Evolutionary conservation across 2,888 invertebrate species (phyloP).

Genomic region (Napeogenes sylphis): DNA sequence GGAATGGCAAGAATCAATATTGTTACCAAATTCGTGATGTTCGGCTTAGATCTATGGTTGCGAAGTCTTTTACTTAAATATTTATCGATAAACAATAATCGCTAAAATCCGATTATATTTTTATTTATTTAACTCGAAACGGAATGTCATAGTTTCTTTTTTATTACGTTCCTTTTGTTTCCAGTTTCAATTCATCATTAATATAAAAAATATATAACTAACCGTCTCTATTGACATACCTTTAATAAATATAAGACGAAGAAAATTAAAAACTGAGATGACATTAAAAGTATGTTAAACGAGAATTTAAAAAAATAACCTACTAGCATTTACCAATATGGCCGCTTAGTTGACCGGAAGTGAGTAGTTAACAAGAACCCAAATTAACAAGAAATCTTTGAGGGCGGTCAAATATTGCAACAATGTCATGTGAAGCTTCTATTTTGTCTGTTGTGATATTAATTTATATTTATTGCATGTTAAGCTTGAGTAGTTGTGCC

Average conservation of each 20-base stretch:
- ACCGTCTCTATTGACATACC: conserved; percentile 58
- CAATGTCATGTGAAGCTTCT: conserved; percentile 25
- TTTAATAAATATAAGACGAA: conserved; percentile 43
- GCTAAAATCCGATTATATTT: conserved; percentile 22
- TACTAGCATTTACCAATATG: conserved; percentile 76
- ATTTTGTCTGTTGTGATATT: conserved; percentile 18
- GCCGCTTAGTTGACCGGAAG: conserved; percentile 63
- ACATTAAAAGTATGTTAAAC: conserved; percentile 62
- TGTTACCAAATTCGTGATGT: conserved; percentile 3
- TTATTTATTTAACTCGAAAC: conserved; percentile 19
- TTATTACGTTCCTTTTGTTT: conserved; percentile 20
- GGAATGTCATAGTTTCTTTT: conserved; percentile 29
- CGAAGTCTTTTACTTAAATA: conserved; percentile 11
- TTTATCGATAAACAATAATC: conserved; percentile 16
- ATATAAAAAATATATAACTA: conserved; percentile 41
- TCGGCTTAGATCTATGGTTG: conserved; percentile 8
- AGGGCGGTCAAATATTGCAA: conserved; percentile 37
- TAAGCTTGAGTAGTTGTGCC: conserved; percentile 3
- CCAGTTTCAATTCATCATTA: conserved; percentile 39
- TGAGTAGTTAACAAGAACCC: conserved; percentile 45
- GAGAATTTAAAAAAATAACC: conserved; percentile 55
- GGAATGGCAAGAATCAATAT: conserved; percentile 43
- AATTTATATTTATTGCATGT: conserved; percentile 19
- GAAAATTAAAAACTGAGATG: conserved; percentile 6
- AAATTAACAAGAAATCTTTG: conserved; percentile 40